Conservation (phyloP, 2,888 invertebrate species). For the Isoperla grammatica region DNA sequence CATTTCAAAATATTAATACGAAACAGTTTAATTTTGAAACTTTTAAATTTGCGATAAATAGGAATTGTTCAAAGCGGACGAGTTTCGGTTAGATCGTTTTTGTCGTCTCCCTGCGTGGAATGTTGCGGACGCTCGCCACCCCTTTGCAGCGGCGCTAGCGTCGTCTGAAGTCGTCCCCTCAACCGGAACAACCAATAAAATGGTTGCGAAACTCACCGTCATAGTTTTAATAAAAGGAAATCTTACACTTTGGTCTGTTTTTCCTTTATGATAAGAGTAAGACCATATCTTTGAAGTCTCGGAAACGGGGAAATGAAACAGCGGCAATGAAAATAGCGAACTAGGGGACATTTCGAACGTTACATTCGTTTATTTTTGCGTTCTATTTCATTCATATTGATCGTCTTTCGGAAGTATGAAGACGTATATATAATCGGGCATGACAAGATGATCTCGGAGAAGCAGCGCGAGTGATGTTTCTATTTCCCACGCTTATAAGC, state of each 20-base stretch:
- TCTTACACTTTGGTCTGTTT: slow-evolving; percentile 1
- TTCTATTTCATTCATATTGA: no score
- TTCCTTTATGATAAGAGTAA: slow-evolving; percentile 3
- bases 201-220: neutral
- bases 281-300: slow-evolving; percentile 1
- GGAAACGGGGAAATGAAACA: neutral
- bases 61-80: no score
- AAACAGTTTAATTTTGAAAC: no score
- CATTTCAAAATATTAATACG: no score
- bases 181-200: slow-evolving; percentile 8
- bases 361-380: neutral
- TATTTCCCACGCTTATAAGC: no score
- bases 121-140: neutral
- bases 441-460: no score
- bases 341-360: neutral
- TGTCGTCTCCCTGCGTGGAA: neutral
- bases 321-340: neutral
- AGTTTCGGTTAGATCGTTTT: neutral
- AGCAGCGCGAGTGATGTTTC: no score
- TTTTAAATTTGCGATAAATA: no score
- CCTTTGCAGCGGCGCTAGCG: neutral
- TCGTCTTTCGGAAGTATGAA: no score
- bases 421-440: no score
- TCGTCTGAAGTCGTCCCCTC: slow-evolving; percentile 2
- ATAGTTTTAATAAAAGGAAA: slow-evolving; percentile 13